Evolutionary conservation across 2,797 vertebrate species (phyloP).

Genomic region (Perodicticus potto): DNA sequence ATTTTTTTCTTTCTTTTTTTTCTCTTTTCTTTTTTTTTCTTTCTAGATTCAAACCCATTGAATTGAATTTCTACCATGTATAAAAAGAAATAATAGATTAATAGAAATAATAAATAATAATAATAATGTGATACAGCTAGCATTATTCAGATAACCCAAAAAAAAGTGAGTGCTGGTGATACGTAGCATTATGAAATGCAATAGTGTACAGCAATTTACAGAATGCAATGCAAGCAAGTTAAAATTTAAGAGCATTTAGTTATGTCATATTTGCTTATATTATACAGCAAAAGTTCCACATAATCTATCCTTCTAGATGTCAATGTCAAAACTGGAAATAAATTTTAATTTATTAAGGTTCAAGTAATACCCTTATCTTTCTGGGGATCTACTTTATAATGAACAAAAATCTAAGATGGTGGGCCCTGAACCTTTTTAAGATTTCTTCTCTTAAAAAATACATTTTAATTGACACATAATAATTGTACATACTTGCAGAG

Average conservation of each 20-base stretch:
- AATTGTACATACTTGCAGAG: background rate
- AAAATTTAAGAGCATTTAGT: background rate
- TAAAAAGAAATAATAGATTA: constrained; percentile 31
- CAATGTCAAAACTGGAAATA: constrained; percentile 13
- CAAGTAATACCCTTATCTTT: constrained; percentile 11
- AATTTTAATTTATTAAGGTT: background rate
- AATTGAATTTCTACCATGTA: background rate
- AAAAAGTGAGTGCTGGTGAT: background rate
- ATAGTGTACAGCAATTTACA: background rate
- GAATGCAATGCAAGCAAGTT: background rate
- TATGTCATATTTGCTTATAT: constrained; percentile 17
- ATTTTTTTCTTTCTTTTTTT: background rate
- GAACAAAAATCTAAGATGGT: background rate
- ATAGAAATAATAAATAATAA: constrained; percentile 44
- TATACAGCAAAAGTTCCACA: constrained; percentile 39
- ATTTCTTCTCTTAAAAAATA: background rate
- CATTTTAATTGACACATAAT: background rate
- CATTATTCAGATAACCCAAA: background rate
- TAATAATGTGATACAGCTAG: background rate
- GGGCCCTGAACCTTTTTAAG: background rate
- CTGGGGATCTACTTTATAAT: background rate
- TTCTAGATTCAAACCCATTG: background rate
- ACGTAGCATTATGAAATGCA: background rate
- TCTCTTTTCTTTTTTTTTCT: background rate
- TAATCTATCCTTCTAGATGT: constrained; percentile 32